Base-by-base conservation (phyloP, 2,888 invertebrate species). In the Spilarctia lutea region DNA sequence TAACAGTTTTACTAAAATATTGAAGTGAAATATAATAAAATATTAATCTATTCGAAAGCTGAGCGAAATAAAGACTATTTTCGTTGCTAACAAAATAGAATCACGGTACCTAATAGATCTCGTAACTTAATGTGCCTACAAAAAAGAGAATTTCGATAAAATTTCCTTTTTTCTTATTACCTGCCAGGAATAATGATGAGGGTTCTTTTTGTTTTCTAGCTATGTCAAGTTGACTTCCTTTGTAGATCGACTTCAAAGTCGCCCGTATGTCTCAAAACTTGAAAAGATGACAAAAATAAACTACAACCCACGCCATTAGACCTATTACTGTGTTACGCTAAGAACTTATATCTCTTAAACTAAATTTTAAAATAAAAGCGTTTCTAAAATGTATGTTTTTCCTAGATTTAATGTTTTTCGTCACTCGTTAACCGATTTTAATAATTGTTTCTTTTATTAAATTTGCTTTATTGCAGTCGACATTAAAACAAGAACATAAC, bases 161-260 rank as follows among this genome's bases (percentile, higher is more conserved):
- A 65, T 45, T 45, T 35, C 65, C 65, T 67, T 73, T 72, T 76
- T 33, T 33, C 69, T 71, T 74, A 73, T 69, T 33, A 72, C 65
- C 35, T 74, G 60, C 71, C 76, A 70, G 24, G 75, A 83, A 79
- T 79, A 77, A 69, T 75, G 75, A 81, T 72, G 71, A 69, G 35
- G 70, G 66, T 39, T 45, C 68, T 73, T 56, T 66, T 73, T 63
- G 68, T 63, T 68, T 73, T 20, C n/a, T 56, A 60, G 35, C 67
- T 60, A 72, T 67, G 52, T 72, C 39, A 60, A 60, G 27, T 70
- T 70, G 70, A 60, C 48, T 39, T 56, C n/a, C 42, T 70, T 70
- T 70, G 42, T 63, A 70, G 60, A 42, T 11, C 4, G 39, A 70
- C 42, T 65, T 65, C 45, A 71, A 71, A 45, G 71, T 70, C 4